Evolutionary conservation across 1,140 invertebrate genomes (phyloP).

Genomic region (Cardiocondyla obscurior): DNA sequence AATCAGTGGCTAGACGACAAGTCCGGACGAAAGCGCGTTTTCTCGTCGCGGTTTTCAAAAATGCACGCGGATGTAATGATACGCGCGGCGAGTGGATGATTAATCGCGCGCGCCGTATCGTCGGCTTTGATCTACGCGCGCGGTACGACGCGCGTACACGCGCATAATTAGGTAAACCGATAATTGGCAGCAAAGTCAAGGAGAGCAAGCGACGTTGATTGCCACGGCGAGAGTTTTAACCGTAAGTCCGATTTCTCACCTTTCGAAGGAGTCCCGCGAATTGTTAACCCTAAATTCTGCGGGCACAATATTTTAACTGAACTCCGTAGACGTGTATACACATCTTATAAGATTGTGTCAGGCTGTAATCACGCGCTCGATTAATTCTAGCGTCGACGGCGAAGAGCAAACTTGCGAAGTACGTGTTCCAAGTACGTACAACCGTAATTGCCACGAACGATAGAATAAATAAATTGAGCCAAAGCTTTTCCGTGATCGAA

Average conservation of each 20-base stretch:
- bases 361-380: conserved; percentile 48
- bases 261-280: conserved; percentile 5
- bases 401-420: too few species aligned
- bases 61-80: conserved; percentile 17
- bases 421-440: conserved; percentile 16
- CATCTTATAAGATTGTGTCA: conserved; percentile 23
- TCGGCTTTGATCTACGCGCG: conserved; percentile 8
- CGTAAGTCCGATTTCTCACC: conserved; percentile 32
- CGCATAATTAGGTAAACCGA: conserved; percentile 51
- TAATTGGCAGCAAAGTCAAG: conserved; percentile 41
- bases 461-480: background rate
- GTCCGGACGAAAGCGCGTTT: background rate
- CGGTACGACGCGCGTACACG: background rate
- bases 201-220: conserved; percentile 32
- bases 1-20: conserved; percentile 38
- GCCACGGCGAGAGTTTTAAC: background rate
- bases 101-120: conserved; percentile 34
- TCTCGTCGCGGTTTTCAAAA: conserved; percentile 14
- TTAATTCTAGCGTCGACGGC: conserved; percentile 42
- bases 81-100: conserved; percentile 7
- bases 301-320: conserved; percentile 40
- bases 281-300: conserved; percentile 25
- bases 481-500: background rate
- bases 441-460: conserved; percentile 3
- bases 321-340: conserved; percentile 43